These are phyloP conservation scores for Agrotis ipsilon DNA, from an alignment of 2,888 invertebrate genomes.

Conservation along the genomic window DNA sequence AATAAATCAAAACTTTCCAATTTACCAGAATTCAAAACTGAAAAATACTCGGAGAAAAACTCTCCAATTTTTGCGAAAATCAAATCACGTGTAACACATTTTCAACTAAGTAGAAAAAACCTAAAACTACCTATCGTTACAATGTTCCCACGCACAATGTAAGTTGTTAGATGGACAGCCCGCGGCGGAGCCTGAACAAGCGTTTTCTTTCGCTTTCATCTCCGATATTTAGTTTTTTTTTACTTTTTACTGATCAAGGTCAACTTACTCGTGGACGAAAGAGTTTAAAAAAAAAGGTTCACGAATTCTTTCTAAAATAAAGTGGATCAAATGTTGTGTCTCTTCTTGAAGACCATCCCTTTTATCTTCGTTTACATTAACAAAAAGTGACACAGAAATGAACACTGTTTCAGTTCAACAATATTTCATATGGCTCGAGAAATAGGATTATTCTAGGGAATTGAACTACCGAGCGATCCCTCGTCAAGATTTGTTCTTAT, in stretches of 20 bases:
- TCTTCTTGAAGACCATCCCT: background rate
- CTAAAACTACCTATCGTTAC: background rate
- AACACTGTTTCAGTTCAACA: too few relatives aligned
- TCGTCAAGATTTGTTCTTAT: background rate
- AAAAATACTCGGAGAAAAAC: too few relatives aligned
- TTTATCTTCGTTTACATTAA: background rate
- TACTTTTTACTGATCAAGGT: background rate
- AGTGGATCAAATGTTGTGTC: background rate
- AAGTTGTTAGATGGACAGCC: constrained; percentile 4
- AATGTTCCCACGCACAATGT: background rate
- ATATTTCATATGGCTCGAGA: too few relatives aligned
- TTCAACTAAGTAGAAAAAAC: background rate
- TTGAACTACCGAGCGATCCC: background rate
- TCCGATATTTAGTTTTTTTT: background rate
- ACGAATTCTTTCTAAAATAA: background rate
- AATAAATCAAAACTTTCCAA: background rate
- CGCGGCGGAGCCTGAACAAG: background rate
- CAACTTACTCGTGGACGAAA: background rate
- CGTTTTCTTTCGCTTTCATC: constrained; percentile 24
- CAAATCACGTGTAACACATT: background rate
- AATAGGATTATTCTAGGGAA: background rate
- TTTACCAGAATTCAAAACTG: background rate
- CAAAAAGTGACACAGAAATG: background rate
- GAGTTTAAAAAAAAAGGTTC: too few relatives aligned
- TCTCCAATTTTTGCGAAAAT: background rate